Evolutionary conservation across 2,113 vertebrate genomes (phyloP), one percentile per base, ranked within the genome.

Genomic region (Lophotis ruficrista): DNA sequence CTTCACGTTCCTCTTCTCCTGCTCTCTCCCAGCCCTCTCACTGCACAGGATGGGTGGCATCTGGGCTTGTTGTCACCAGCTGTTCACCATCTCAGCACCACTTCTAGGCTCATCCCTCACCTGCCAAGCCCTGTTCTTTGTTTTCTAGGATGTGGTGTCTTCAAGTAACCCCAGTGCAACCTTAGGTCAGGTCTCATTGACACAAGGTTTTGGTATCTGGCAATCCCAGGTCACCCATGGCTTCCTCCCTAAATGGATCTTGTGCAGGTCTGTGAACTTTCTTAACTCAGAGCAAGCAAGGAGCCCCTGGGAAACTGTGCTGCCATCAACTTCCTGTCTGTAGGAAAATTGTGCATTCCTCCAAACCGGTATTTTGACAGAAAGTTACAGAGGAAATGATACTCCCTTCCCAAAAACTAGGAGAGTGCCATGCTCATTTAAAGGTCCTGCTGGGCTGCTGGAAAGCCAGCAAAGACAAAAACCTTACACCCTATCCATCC

Each of bases 201-300:
- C 45, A 86, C 3, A 16, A 77, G 53, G 19, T 91, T 87, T 94
- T 83, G 66, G 31, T n/a, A 50, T 30, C n/a, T 71, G 56, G 17
- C 19, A 33, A 14, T 19, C 37, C 18, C n/a, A 41, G 7, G 16
- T 58, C 5, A 16, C 12, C 17, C 27, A 27, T 0, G 1, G 33
- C 22, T 41, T 28, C 12, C 10, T 37, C 4, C 25, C 47, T 66
- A 66, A 57, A n/a, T 2, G 5, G 54, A 51, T 37, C 47, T 33
- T 4, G 0, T 9, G 6, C 62, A 69, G 50, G 25, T 41, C 60
- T 84, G 33, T 81, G 70, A 79, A 38, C 25, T 64, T 76, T 53
- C 47, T 79, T 41, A 76, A 50, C 38, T 81, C 45, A 47, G 19
- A 84, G 8, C 30, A 87, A 41, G 30, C 14, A 69, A 13, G 24